Percentiles rank a stretch among this genome's conserved stretches.
These are phyloP conservation scores for mouse (Mus musculus) DNA, from an alignment of 2,113 vertebrate species.

Conservation along the genomic window DNA sequence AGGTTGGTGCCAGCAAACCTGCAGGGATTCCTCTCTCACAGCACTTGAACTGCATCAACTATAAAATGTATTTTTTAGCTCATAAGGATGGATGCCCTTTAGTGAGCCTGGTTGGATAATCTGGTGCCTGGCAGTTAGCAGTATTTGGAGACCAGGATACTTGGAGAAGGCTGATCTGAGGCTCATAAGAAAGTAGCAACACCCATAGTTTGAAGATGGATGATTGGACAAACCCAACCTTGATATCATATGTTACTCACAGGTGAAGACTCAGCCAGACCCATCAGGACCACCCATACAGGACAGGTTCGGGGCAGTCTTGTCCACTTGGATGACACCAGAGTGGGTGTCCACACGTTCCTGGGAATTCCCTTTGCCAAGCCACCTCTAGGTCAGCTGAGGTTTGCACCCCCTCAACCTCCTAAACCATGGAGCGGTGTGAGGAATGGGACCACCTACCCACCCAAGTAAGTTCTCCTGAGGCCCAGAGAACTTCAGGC, in stretches of 20 bases:
- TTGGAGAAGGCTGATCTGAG: not conserved
- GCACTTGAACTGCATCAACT: not conserved
- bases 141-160: not conserved
- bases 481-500: not conserved
- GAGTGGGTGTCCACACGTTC: slow-evolving; percentile 61
- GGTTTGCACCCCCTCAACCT: slow-evolving; percentile 74
- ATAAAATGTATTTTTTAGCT: not conserved
- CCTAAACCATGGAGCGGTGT: slow-evolving; percentile 88
- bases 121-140: not conserved
- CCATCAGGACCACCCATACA: slow-evolving; percentile 84
- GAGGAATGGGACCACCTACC: slow-evolving; percentile 88
- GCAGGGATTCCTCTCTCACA: not conserved
- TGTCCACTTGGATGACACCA: slow-evolving; percentile 83
- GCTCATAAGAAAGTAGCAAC: not conserved
- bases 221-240: not conserved
- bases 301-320: slow-evolving; percentile 88
- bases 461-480: slow-evolving; percentile 86
- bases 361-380: slow-evolving; percentile 85
- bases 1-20: not conserved
- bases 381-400: slow-evolving; percentile 81
- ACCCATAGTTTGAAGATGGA: not conserved
- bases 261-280: slow-evolving; percentile 78
- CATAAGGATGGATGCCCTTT: not conserved
- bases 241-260: slow-evolving; percentile 9
- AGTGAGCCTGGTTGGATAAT: not conserved